Base-by-base conservation (phyloP, 1,140 invertebrate species). In the Cydia splendana region DNA sequence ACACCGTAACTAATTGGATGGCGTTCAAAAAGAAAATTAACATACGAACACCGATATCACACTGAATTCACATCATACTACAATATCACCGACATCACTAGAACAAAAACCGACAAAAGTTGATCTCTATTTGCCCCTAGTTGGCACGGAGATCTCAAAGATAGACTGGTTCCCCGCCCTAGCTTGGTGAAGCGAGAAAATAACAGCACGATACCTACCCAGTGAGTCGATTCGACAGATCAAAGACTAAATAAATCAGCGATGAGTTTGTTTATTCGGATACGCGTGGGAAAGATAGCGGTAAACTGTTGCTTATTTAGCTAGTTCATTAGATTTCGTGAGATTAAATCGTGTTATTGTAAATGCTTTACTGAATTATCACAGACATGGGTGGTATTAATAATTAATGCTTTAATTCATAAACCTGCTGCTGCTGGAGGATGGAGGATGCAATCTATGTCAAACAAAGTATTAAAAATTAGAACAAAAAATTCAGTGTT, bases 21-120 rank as follows among this genome's bases (percentile, higher is more conserved):
- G 67, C 67, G 67, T 71, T 71, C 38, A 45, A 71, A 71, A 71
- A 71, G 67, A 71, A 71, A 71, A 71, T 71, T 71, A 71, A 38
- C 67, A 71, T 71, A 71, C 30, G 67, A 71, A 45, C 38, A 71
- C 34, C 67, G 34, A 71, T 42, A 69, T 69, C 65, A 18, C 53
- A 48, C 45, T 57, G 53, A 7, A 57, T 57, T 57, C 53, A n/a
- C 15, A 57, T 57, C 53, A 20, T 2, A 57, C 53, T 7, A 57
- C n/a, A 15, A 15, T 18, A 57, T 18, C 57, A 2, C 20, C 57
- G 18, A 24, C n/a, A 62, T 20, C 4, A n/a, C 20, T 62, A 62
- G 6, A n/a, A n/a, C n/a, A n/a, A n/a, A n/a, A n/a, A n/a, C n/a
- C n/a, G n/a, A n/a, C 51, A 53, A n/a, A n/a, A 2, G 51, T 53